Evolutionary conservation across 2,888 invertebrate species (phyloP), one percentile per base, ranked within the genome.

Genomic region (Portevinia maculata): DNA sequence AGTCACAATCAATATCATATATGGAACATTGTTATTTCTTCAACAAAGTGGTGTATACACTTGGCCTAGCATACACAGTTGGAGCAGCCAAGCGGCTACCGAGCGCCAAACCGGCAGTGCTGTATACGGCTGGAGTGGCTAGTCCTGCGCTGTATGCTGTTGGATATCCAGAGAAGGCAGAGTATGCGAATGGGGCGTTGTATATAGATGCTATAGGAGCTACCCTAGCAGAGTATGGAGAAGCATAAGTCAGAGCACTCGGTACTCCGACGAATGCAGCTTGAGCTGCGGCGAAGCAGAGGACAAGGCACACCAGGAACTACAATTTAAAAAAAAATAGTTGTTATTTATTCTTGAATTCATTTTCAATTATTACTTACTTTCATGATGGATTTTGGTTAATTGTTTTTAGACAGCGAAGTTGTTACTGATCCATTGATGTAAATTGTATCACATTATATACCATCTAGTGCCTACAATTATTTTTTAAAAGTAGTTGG

Each of bases 211-310:
- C 15, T 3, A 65, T 46, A 32, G 60, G 57, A 37, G 70, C 70
- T 17, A 71, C 30, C 21, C 48, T 62, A n/a, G 69, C 73, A 19
- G 79, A 79, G 62, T 79, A 79, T 3, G 79, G 74, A 9, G 67
- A 48, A 37, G 75, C 65, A 8, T 70, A 70, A 0, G 48, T 52
- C 1, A 44, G 13, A 1, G 57, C 62, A 59, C 50, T 44, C n/a
- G 62, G 57, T 11, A 50, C 41, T 30, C 67, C 73, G 11, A 70
- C 21, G 24, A 70, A n/a, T 17, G 69, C 75, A 24, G 81, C 75
- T 46, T 81, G 75, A 6, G 64, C 81, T 32, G 57, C 81, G 8
- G 81, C 81, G 11, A 81, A 52, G 70, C 74, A 81, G 3, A 81
- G 64, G 6, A 21, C 70, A 15, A 81, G 62, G 59, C 79, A 81